Evolutionary conservation across 2,113 vertebrate genomes (phyloP), one percentile per base, ranked within the genome.

Genomic region (Orthonyx spaldingii): DNA sequence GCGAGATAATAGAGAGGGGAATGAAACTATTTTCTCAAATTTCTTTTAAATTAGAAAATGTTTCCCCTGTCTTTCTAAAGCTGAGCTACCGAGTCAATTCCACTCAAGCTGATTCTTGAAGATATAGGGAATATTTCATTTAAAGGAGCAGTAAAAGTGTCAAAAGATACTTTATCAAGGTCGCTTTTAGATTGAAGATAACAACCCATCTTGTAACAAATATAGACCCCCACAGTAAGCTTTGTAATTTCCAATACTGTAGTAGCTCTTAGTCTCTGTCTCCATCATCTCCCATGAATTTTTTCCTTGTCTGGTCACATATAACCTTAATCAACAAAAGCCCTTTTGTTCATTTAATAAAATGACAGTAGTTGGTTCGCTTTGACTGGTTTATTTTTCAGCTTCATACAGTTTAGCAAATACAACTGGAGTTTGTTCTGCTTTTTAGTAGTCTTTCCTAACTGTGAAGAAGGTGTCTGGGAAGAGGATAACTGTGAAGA

Each of bases 41-140:
- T 98, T 98, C 94, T 98, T 98, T 94, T 98, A 98, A 98, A 98
- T 98, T 98, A 98, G 96, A 98, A 98, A 98, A 97, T 97, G 97
- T 98, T 96, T 97, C 96, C 94, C 69, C 77, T 93, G 93, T 93
- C 96, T 97, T 95, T 96, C 91, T 91, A 70, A 95, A 86, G 93
- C 90, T 89, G 87, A 96, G 90, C 95, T 96, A 91, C 92, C 0
- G 77, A 97, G 96, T 97, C 97, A 96, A 96, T 97, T 97, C 92
- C 89, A 90, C 75, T 97, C 95, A 90, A 88, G 89, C 94, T 91
- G 97, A 96, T 95, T 96, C 86, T 92, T 79, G 95, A 96, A 96
- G 97, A 97, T 96, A 97, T 27, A 96, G 90, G 53, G 64, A 96
- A 97, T 97, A 97, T 97, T 97, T 97, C 95, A 97, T 96, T 97